These are phyloP conservation scores for Anseranas semipalmata DNA, from an alignment of 2,113 vertebrate species.

Conservation along the genomic window DNA sequence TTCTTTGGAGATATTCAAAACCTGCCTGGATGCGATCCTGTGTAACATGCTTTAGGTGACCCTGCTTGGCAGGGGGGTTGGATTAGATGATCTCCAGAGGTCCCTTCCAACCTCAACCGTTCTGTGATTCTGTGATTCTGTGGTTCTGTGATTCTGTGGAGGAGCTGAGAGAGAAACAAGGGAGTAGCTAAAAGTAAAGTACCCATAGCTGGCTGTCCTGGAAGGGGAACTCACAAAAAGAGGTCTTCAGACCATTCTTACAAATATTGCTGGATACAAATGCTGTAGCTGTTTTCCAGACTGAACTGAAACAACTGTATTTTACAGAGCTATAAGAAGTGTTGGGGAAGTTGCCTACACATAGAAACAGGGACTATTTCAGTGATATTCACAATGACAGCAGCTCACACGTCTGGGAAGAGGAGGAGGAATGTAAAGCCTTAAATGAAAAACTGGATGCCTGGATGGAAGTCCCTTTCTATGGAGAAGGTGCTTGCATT, in stretches of 20 bases:
- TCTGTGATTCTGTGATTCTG: too few species aligned
- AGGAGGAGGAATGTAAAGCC: background rate
- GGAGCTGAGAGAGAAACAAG: background rate
- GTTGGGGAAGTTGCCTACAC: background rate
- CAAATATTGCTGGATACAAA: background rate
- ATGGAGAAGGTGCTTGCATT: background rate
- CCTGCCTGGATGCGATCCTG: too few species aligned
- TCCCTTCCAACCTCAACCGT: too few species aligned
- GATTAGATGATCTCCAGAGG: too few species aligned
- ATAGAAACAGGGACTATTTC: background rate
- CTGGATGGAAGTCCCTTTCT: background rate
- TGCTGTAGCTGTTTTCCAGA: background rate
- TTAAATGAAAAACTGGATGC: background rate
- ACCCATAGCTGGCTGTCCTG: background rate
- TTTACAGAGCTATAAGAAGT: background rate
- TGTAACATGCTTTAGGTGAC: too few species aligned
- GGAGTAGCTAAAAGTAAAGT: background rate
- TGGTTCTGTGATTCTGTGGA: too few species aligned
- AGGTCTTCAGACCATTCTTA: background rate
- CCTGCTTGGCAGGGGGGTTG: too few species aligned
- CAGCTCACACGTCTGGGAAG: conserved; percentile 37
- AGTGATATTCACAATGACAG: background rate
- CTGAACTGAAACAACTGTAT: rapidly evolving
- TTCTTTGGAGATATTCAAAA: too few species aligned
- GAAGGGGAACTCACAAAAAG: background rate